These are phyloP conservation scores for Heliconius charithonia DNA, from an alignment of 2,888 invertebrate genomes.

Conservation along the genomic window DNA sequence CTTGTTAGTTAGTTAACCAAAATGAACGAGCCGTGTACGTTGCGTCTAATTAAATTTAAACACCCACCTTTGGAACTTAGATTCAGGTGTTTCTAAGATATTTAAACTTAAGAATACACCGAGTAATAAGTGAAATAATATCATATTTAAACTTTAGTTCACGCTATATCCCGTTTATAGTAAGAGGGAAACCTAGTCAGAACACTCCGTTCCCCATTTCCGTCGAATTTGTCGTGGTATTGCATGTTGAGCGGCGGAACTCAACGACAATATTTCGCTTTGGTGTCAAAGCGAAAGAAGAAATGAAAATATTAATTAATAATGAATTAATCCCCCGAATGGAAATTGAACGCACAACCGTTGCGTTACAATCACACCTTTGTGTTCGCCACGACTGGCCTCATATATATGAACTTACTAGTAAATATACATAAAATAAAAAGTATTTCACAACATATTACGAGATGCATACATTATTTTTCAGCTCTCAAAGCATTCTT, in stretches of 20 bases:
- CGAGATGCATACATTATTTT: conserved; percentile 42
- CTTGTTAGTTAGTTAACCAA: conserved; percentile 68
- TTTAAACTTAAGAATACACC: neutral
- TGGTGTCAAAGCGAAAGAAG: too few species aligned
- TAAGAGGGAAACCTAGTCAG: too few species aligned
- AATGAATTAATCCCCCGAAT: too few species aligned
- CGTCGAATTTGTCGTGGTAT: too few species aligned
- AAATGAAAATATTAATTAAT: too few species aligned
- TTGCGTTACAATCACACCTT: too few species aligned
- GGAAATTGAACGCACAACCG: neutral
- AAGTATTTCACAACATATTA: conserved; percentile 45
- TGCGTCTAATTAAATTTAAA: conserved; percentile 70
- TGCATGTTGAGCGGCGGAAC: too few species aligned
- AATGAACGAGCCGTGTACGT: conserved; percentile 57
- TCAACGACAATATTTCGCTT: too few species aligned
- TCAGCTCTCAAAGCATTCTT: neutral
- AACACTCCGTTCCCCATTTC: too few species aligned
- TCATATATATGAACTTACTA: neutral
- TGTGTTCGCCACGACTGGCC: too few species aligned
- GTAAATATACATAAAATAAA: neutral
- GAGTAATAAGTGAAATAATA: neutral
- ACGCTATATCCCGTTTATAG: too few species aligned
- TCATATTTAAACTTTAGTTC: neutral
- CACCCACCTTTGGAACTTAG: conserved; percentile 58
- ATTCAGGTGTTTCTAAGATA: conserved; percentile 57